Conservation (phyloP, 2,797 vertebrate genomes). For the Helostoma temminkii region DNA sequence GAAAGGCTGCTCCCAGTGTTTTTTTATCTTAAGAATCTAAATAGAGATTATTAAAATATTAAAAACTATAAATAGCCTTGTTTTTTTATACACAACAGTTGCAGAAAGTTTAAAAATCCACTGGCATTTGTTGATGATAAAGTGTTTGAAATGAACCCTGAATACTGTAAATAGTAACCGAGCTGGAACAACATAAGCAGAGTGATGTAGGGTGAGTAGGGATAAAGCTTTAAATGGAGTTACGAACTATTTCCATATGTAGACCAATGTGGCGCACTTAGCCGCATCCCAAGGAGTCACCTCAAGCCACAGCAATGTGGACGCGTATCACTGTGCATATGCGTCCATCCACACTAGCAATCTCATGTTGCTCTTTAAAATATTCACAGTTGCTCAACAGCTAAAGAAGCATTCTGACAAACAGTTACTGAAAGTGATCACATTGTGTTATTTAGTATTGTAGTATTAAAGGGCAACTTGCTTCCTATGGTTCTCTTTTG, state of each 20-base stretch:
- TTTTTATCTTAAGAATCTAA: not conserved
- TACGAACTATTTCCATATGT: not conserved
- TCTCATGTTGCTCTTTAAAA: not conserved
- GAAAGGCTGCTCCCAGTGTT: not conserved
- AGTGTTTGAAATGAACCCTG: too few relatives aligned
- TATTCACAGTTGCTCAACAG: not conserved
- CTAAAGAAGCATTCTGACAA: too few relatives aligned
- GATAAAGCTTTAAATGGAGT: too few relatives aligned
- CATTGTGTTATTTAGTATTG: not conserved
- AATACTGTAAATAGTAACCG: too few relatives aligned
- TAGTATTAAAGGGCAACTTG: too few relatives aligned
- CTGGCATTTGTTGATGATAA: too few relatives aligned
- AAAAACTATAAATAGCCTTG: conserved; percentile 4
- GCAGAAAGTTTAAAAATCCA: conserved; percentile 2
- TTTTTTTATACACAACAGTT: not conserved
- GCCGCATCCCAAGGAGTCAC: too few relatives aligned
- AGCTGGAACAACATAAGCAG: not conserved
- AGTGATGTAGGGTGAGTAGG: too few relatives aligned
- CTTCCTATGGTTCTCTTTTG: too few relatives aligned
- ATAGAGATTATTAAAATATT: not conserved
- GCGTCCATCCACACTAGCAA: not conserved
- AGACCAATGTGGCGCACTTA: not conserved
- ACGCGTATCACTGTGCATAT: not conserved
- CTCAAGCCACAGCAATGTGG: not conserved
- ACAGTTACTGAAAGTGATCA: not conserved